Base-by-base conservation (phyloP, 2,797 vertebrate species). In the Spatula clypeata region DNA sequence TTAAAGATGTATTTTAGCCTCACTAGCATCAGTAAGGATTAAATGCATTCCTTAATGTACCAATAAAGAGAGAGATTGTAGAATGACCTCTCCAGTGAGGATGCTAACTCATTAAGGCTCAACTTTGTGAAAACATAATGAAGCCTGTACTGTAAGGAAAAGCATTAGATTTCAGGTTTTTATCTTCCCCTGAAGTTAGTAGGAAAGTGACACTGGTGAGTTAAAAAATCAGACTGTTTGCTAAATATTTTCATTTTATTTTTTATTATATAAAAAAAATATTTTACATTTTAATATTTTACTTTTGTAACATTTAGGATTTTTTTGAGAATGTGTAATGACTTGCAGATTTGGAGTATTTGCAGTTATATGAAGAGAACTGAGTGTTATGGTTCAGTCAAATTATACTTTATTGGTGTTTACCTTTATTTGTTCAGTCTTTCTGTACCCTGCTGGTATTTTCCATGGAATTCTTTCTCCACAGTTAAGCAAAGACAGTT, bases 381-480 rank as follows among this genome's bases (percentile, higher is more conserved):
- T 12, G 34, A 91, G 45, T 32, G 53, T 60, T 86, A 51, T 7
- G 88, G 14, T 13, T 93, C 2, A 0, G 3, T 45, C 47, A 49
- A 49, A 9, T 55, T 61, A 42, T 8, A 54, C 6, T 92, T 87
- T 21, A 40, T 47, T 86, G 47, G 27, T 65, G 18, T 42, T 97
- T 98, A 98, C 98, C 98, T 96, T 94, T 16, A 57, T 31, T 96
- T 96, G 93, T 49, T 95, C 91, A 74, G 26, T 66, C 85, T 71
- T 17, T 77, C 97, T 97, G 94, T 81, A 97, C 66, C 97, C 92
- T 85, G 98, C 93, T 51, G 97, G 92, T 75, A 98, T 93, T 85
- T 96, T 95, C 62, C 97, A 97, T 32, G 98, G 98, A 80, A 99
- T 92, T 54, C 97, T 98, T 88, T 97, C 96, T 89, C 99, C 99